Evolutionary conservation across 1,140 invertebrate species (phyloP), one percentile per base, ranked within the genome.

Genomic region (Drosophila parvula): DNA sequence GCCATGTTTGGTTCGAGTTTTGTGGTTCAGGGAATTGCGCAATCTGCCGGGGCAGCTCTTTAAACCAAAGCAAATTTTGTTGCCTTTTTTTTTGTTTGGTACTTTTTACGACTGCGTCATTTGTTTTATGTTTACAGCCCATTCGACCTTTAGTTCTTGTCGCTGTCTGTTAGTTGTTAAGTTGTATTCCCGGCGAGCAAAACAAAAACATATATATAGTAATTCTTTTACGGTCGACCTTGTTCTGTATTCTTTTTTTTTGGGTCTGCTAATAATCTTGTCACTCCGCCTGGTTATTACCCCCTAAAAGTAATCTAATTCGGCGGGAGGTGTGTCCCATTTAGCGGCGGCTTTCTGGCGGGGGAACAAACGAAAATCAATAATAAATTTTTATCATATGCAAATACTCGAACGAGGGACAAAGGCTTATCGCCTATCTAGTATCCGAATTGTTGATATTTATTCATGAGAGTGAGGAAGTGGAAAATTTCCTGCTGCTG

Each of bases 81-180:
- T 27, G 3, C 22, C 0, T n/a, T 58, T 16, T 44, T 32, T 40
- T 57, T 22, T 27, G 8, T n/a, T 41, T 28, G 28, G 14, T 14
- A 36, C 48, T 58, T 76, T 76, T 86, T 79, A 88, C 63, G 76
- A 78, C 59, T 55, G 53, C 48, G 44, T 61, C 78, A 75, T 81
- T 80, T 77, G 71, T 48, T 84, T 84, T 80, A 64, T 68, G 47
- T 83, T 89, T 83, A 83, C 84, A 83, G 70, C 61, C 80, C 84
- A 83, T 80, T 83, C 78, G 83, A 84, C 84, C 83, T 88, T 79
- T 70, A 56, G 43, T 47, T 68, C 41, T 51, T 68, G 11, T 47
- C 4, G 44, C 62, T 28, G 28, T 41, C 34, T 48, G 60, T 34
- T 53, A 12, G 34, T 41, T 32, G 27, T 32, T 41, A 32, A 40